Evolutionary conservation across 2,113 vertebrate genomes (phyloP), one percentile per base, ranked within the genome.

Genomic region (Leuciscus idus): DNA sequence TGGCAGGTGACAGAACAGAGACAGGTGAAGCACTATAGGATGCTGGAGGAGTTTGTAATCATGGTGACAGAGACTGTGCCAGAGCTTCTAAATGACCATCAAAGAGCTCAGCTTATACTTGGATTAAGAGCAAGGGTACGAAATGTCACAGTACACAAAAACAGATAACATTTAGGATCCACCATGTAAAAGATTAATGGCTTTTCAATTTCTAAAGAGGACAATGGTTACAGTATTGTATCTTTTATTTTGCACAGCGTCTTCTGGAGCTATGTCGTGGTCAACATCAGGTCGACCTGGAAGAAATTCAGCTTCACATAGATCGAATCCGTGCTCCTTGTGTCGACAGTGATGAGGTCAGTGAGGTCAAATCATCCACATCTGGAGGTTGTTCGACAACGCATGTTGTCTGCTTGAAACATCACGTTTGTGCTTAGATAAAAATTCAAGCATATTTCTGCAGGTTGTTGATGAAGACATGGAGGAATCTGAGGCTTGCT

Each of bases 91-190:
- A 92, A 86, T 90, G 92, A 88, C 83, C 94, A 90, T n/a, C 95
- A 96, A 89, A 91, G 92, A 77, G 93, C 92, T 55, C 95, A 96
- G 74, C 93, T 97, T 19, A 92, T 95, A 39, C 90, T 97, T 74
- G 96, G 96, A 2, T 92, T 97, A 1, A 91, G 94, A 89, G 96
- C 95, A 0, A 95, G 94, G 95, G 96, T 96, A 90, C 90, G 92
- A 11, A 15, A 23, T 39, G 39, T 77, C 75, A 13, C 7, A 9
- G 17, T 39, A 23, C 74, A 75, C 1, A n/a, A 33, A 23, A 19
- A 21, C 62, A 46, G 62, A 6, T 23, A 11, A 4, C 17, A 64
- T 64, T 33, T 66, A 48, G 23, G 30, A 17, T 28, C 30, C 33
- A 39, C 33, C 33, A 39, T 72, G 9, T 2, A 72, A 28, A 72